Evolutionary conservation across 2,888 invertebrate genomes (phyloP).

Genomic region (Dryococelus australis): DNA sequence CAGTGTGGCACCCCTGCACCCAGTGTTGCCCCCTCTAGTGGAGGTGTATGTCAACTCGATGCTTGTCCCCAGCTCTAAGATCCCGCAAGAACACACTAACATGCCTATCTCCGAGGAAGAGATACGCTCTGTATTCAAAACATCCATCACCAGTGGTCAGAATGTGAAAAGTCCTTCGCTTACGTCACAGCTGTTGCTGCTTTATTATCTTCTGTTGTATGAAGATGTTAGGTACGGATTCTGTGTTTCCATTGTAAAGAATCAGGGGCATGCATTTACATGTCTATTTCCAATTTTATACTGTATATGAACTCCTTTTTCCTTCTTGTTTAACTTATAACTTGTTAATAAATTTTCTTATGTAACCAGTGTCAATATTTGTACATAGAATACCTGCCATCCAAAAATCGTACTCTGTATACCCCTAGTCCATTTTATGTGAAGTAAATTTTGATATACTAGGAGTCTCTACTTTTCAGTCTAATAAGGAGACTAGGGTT

Average conservation of each 20-base stretch:
- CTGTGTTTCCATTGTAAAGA: neutral
- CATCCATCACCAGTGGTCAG: constrained; percentile 77
- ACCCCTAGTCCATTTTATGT: no score
- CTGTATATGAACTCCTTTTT: no score
- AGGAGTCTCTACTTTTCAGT: no score
- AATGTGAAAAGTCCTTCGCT: constrained; percentile 65
- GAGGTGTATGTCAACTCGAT: constrained; percentile 96
- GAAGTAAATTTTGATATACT: no score
- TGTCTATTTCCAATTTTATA: no score
- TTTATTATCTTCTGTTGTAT: constrained; percentile 91
- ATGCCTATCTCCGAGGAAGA: constrained; percentile 92
- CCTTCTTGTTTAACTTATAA: no score
- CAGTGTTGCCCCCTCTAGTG: constrained; percentile 89
- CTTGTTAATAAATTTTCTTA: no score
- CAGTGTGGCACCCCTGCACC: constrained; percentile 89
- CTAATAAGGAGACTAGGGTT: no score
- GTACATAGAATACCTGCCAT: no score
- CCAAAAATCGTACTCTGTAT: no score
- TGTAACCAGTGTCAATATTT: no score
- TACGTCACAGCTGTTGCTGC: constrained; percentile 85
- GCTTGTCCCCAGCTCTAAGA: constrained; percentile 72
- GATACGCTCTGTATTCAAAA: constrained; percentile 82
- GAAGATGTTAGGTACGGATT: constrained; percentile 72
- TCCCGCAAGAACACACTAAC: constrained; percentile 80
- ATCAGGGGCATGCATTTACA: no score